Conservation (phyloP, 2,797 vertebrate species). For the Thalassophryne amazonica region DNA sequence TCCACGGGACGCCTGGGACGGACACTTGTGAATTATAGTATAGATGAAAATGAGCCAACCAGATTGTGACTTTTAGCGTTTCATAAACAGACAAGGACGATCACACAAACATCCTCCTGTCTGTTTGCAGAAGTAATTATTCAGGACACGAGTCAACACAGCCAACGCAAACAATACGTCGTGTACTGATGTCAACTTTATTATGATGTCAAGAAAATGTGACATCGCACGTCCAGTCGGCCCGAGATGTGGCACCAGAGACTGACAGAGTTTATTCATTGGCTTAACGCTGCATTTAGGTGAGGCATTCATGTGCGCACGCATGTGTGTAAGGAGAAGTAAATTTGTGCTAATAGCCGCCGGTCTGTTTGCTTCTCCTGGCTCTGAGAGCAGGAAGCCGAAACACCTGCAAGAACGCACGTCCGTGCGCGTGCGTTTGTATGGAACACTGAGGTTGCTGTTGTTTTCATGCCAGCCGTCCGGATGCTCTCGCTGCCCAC, state of each 20-base stretch:
- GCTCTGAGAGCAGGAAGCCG: conserved; percentile 57
- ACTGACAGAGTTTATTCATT: conserved; percentile 7
- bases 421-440: conserved; percentile 7
- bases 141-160: too few relatives aligned
- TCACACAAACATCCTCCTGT: too few relatives aligned
- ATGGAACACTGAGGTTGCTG: conserved; percentile 67
- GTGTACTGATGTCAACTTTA: too few relatives aligned
- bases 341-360: conserved; percentile 55
- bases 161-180: too few relatives aligned
- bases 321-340: conserved; percentile 23
- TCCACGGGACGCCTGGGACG: too few relatives aligned
- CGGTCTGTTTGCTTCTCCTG: conserved; percentile 64
- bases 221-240: background rate
- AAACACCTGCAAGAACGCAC: conserved; percentile 66
- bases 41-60: too few relatives aligned
- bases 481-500: conserved; percentile 68
- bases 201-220: too few relatives aligned
- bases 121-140: too few relatives aligned
- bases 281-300: conserved; percentile 6
- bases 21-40: too few relatives aligned
- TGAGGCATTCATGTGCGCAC: conserved; percentile 13
- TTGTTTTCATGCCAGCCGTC: conserved; percentile 73
- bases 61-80: too few relatives aligned
- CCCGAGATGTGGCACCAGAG: background rate
- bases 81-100: too few relatives aligned